Conservation (phyloP, 1,140 invertebrate species). For the Scaptomyza pallida region DNA sequence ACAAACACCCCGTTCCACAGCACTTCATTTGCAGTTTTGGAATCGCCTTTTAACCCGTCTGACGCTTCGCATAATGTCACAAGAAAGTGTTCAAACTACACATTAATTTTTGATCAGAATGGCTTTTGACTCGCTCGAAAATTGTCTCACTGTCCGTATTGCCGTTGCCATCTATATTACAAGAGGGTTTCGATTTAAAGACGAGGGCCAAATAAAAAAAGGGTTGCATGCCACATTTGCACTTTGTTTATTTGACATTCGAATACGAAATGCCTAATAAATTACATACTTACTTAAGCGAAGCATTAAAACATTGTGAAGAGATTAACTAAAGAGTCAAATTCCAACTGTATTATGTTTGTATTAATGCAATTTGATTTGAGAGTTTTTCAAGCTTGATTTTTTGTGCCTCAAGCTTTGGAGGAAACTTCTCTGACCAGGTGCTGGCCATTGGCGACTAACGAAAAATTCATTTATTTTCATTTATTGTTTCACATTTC, state of each 20-base stretch:
- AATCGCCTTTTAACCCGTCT: constrained; percentile 68
- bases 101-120: constrained; percentile 81
- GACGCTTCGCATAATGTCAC: constrained; percentile 75
- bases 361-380: constrained; percentile 72
- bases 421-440: constrained; percentile 16
- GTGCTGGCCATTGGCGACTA: constrained; percentile 56
- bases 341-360: constrained; percentile 39
- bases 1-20: background rate
- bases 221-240: constrained; percentile 40
- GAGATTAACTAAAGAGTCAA: constrained; percentile 37
- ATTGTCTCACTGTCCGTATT: constrained; percentile 39
- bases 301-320: constrained; percentile 2
- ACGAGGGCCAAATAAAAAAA: constrained; percentile 23
- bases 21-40: constrained; percentile 29
- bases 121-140: constrained; percentile 69
- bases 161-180: background rate
- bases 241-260: constrained; percentile 41
- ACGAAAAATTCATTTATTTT: constrained; percentile 84
- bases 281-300: constrained; percentile 46
- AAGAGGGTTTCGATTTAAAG: constrained; percentile 33
- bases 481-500: constrained; percentile 84
- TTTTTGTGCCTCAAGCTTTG: constrained; percentile 46
- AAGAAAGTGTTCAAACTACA: constrained; percentile 73
- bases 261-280: constrained; percentile 38
- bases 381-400: constrained; percentile 12